Evolutionary conservation across 2,797 vertebrate genomes (phyloP).

Genomic region (Sparidentex hasta): DNA sequence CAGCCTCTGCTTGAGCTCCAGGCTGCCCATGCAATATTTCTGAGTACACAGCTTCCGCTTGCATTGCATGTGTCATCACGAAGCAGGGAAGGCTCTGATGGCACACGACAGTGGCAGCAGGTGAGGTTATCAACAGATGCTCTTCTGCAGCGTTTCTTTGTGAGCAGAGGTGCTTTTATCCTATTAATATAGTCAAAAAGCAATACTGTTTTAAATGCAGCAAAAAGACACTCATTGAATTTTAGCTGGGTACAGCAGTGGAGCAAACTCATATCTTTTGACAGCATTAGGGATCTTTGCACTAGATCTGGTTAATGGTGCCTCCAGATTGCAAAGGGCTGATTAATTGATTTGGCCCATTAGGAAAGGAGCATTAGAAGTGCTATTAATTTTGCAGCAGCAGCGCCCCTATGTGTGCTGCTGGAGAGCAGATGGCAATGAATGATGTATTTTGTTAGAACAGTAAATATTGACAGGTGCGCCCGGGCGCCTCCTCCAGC

Average conservation of each 20-base stretch:
- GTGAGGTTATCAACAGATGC: constrained; percentile 7
- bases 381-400: constrained; percentile 81
- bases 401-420: constrained; percentile 68
- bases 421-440: constrained; percentile 83
- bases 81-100: constrained; percentile 27
- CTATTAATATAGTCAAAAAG: constrained; percentile 40
- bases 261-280: constrained; percentile 63
- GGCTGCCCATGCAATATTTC: constrained; percentile 68
- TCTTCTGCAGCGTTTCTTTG: constrained; percentile 12
- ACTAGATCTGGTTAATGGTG: constrained; percentile 66
- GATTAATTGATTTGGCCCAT: constrained; percentile 85
- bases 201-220: constrained; percentile 20
- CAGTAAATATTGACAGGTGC: constrained; percentile 88
- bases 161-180: constrained; percentile 25
- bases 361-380: constrained; percentile 81
- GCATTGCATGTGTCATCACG: constrained; percentile 51
- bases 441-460: constrained; percentile 86
- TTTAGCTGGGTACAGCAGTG: constrained; percentile 39
- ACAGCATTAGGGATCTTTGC: constrained; percentile 69
- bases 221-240: constrained; percentile 26
- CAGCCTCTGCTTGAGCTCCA: constrained; percentile 60
- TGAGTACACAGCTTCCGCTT: constrained; percentile 46
- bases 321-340: constrained; percentile 74
- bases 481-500: constrained; percentile 59
- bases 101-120: constrained; percentile 31